These are phyloP conservation scores for Acanthurus lineatus DNA, from an alignment of 2,797 vertebrate genomes.

Conservation along the genomic window DNA sequence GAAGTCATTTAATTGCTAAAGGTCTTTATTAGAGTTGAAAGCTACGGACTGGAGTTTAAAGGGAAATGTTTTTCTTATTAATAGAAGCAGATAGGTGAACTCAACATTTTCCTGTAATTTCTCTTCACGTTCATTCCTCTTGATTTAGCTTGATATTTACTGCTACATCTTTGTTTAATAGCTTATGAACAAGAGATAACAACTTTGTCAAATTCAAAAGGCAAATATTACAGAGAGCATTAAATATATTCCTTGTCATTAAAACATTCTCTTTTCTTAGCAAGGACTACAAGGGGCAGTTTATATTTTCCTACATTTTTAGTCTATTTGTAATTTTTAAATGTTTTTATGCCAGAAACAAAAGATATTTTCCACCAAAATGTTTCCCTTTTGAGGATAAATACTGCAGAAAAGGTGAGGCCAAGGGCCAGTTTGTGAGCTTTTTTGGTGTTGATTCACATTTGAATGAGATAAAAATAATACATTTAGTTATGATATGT, in stretches of 20 bases:
- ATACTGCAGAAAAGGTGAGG: constrained; percentile 12
- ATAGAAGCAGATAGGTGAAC: background rate
- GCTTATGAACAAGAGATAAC: constrained; percentile 31
- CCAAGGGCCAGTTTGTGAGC: constrained; percentile 9
- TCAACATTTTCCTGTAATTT: background rate
- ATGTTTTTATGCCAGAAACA: constrained; percentile 14
- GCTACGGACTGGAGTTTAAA: constrained; percentile 1
- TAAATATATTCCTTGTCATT: constrained; percentile 28
- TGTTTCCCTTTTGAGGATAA: constrained; percentile 5
- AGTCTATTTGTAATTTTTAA: constrained; percentile 8
- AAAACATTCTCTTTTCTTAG: background rate
- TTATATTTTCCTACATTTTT: constrained; percentile 25
- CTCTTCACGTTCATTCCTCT: constrained; percentile 11
- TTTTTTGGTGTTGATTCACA: constrained; percentile 34
- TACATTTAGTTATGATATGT: background rate
- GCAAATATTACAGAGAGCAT: constrained; percentile 25
- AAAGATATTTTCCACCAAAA: constrained; percentile 14
- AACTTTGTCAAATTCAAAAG: constrained; percentile 28
- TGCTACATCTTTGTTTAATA: constrained; percentile 30
- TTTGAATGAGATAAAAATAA: constrained; percentile 19
- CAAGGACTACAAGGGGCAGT: background rate
- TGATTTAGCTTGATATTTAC: constrained; percentile 15
- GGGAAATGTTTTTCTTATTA: background rate
- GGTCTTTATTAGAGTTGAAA: constrained; percentile 2
- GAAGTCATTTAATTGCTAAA: constrained; percentile 20